Evolutionary conservation across 2,113 vertebrate species (phyloP).

Genomic region (Thinocorus orbignyianus): DNA sequence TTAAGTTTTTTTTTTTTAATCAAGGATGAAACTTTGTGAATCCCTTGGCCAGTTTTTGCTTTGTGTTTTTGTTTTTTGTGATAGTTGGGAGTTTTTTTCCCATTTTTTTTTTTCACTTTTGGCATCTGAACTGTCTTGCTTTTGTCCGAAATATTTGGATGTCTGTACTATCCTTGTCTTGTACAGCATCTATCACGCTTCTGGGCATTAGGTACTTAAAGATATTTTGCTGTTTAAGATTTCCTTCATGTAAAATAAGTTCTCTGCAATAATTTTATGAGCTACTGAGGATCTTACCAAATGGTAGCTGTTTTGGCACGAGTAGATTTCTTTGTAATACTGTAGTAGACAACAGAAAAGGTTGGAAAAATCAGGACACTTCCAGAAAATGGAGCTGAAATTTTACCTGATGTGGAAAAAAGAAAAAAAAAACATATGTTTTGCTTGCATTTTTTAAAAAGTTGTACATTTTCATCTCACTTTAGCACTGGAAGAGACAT

Average conservation of each 20-base stretch:
- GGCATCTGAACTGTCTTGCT: background rate
- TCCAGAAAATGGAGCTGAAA: background rate
- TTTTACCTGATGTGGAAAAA: background rate
- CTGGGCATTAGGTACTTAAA: background rate
- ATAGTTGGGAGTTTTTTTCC: fast-evolving
- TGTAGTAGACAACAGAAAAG: background rate
- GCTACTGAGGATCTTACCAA: background rate
- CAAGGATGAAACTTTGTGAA: background rate
- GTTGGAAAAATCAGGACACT: background rate
- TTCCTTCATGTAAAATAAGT: background rate
- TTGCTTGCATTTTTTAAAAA: background rate
- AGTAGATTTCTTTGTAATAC: background rate
- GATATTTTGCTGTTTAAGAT: background rate
- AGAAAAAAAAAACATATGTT: fast-evolving
- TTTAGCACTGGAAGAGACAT: fast-evolving
- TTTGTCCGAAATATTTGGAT: background rate
- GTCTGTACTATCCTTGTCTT: background rate
- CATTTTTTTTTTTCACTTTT: background rate
- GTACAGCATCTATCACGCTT: background rate
- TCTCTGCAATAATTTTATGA: background rate
- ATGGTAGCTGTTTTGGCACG: background rate
- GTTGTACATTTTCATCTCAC: background rate
- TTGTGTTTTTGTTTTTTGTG: background rate
- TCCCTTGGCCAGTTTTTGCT: background rate
- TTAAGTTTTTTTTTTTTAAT: background rate